Percentiles rank a stretch among this genome's conserved stretches.
These are phyloP conservation scores for Mormyrus iriodes DNA, from an alignment of 2,113 vertebrate species.

Conservation along the genomic window DNA sequence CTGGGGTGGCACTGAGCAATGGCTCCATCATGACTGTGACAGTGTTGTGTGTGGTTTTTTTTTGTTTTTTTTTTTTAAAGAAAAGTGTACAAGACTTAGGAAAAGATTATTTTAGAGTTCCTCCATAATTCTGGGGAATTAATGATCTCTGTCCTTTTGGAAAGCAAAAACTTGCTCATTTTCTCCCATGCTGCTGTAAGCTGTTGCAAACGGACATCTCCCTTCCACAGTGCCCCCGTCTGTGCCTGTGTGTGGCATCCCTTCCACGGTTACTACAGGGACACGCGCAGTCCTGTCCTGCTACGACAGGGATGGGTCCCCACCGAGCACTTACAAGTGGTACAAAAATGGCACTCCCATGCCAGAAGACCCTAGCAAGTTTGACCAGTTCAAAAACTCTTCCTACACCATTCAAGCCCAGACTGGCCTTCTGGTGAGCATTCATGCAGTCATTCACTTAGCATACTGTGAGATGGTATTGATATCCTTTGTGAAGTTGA, in stretches of 20 bases:
- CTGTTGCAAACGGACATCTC: neutral
- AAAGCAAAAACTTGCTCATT: neutral
- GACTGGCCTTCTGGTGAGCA: conserved; percentile 56
- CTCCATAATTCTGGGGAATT: neutral
- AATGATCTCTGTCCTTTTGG: neutral
- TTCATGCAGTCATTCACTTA: neutral
- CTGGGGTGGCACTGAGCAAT: neutral
- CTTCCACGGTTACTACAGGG: conserved; percentile 52
- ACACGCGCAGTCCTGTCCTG: conserved; percentile 34
- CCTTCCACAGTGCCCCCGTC: conserved; percentile 54
- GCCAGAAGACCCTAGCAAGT: conserved; percentile 50
- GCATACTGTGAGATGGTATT: neutral
- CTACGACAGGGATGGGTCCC: conserved; percentile 47
- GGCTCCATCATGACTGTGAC: neutral
- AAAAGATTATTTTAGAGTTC: neutral
- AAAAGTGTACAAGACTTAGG: neutral
- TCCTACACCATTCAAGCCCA: conserved; percentile 46
- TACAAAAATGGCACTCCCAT: conserved; percentile 49
- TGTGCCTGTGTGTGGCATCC: conserved; percentile 48
- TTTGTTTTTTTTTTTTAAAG: too few relatives aligned
- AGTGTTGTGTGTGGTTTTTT: too few relatives aligned
- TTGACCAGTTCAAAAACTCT: conserved; percentile 48
- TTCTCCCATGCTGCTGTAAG: neutral
- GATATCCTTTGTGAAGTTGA: neutral
- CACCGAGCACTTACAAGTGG: conserved; percentile 57